Evolutionary conservation across 37 sponge, comb jelly and placozoan species (phyloP).

Genomic region (Spongilla lacustris): DNA sequence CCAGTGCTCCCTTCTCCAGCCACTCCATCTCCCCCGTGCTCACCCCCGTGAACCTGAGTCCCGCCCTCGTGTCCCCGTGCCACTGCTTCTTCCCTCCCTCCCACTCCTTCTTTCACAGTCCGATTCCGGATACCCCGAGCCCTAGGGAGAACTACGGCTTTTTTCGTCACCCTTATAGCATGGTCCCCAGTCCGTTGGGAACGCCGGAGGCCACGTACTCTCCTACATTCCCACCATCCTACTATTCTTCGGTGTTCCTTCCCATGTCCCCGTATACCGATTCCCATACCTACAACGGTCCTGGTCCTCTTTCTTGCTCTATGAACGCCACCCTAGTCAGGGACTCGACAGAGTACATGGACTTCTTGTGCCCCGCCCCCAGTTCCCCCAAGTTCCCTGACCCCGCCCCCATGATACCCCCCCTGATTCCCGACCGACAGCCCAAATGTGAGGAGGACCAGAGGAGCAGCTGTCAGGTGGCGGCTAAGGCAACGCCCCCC

Average conservation of each 20-base stretch:
- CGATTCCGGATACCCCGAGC: constrained; percentile 9
- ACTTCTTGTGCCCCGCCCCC: not conserved
- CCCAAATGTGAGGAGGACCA: constrained; percentile 81
- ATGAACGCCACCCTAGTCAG: not conserved
- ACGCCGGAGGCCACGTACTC: not conserved
- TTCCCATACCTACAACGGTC: not conserved
- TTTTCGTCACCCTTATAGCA: not conserved
- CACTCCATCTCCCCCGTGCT: constrained; percentile 11
- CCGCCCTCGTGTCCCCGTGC: not conserved
- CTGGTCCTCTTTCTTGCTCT: not conserved
- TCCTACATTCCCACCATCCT: not conserved
- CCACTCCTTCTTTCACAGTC: constrained; percentile 9
- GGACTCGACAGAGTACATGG: not conserved
- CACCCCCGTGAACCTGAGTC: not conserved
- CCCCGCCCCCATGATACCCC: constrained; percentile 61
- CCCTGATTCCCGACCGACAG: constrained; percentile 54
- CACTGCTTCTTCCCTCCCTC: constrained; percentile 26
- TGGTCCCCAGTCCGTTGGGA: not conserved
- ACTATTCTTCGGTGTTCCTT: not conserved
- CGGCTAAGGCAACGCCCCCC: not conserved
- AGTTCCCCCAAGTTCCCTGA: not conserved
- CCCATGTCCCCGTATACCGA: not conserved
- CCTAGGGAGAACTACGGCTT: not conserved
- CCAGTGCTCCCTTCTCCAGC: not conserved
- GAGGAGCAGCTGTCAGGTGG: constrained; percentile 6